phyloP scores from a whole-genome alignment of 2,888 invertebrate genomes.

The Trypoxylon attenuatum region DNA sequence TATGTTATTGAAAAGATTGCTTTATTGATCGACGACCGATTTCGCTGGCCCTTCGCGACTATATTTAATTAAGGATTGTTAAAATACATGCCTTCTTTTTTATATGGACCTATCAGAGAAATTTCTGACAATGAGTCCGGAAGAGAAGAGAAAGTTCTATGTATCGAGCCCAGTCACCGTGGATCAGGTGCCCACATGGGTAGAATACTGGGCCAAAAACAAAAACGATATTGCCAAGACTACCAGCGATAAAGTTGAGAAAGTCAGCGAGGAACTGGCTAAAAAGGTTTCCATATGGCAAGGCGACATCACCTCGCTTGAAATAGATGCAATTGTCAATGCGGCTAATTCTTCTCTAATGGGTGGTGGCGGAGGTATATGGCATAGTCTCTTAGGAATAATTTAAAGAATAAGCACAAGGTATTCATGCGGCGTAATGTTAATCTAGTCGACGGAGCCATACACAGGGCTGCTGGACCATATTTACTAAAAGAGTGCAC shows the following conservation, averaged over 20 bases:
- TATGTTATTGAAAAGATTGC: not conserved
- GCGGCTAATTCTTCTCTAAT: constrained; percentile 86
- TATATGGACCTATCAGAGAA: constrained; percentile 71
- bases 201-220: constrained; percentile 73
- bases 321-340: constrained; percentile 93
- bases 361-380: constrained; percentile 87
- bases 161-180: constrained; percentile 73
- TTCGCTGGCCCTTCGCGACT: not conserved
- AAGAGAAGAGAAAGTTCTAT: constrained; percentile 77
- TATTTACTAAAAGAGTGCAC: constrained; percentile 83
- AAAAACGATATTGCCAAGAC: constrained; percentile 69
- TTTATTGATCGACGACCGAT: not conserved
- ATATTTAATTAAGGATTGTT: not conserved
- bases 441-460: constrained; percentile 88
- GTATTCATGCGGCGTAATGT: constrained; percentile 3
- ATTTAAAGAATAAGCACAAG: not conserved
- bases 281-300: constrained; percentile 81
- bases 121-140: constrained; percentile 76
- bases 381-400: not conserved
- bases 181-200: constrained; percentile 78
- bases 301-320: constrained; percentile 90
- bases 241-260: constrained; percentile 47
- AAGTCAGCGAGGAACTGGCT: constrained; percentile 69
- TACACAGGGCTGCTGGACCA: constrained; percentile 87
- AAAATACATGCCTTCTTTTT: not conserved